Base-by-base conservation (phyloP, 2,113 vertebrate species). In the Salminus brasiliensis region DNA sequence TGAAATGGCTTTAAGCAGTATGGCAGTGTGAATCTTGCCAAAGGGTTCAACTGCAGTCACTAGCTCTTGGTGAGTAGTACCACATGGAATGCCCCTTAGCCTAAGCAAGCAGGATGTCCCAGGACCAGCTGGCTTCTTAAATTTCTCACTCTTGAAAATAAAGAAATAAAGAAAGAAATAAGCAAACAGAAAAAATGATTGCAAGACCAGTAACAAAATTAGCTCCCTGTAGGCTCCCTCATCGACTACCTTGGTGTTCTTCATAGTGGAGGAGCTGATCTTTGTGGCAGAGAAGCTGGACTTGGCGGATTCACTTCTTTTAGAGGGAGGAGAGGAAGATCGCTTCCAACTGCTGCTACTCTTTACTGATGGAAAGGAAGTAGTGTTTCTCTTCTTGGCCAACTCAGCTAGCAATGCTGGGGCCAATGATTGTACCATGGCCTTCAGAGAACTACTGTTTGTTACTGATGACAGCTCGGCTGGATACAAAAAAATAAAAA, bases 21-120 rank as follows among this genome's bases (percentile, higher is more conserved):
- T 84, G 15, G 93, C 81, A 55, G 92, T 91, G n/a, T 82, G 91
- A 29, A 95, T 85, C 87, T 93, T 94, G 70, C 95, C 95, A 79
- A 93, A 95, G 0, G 92, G 90, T 76, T 94, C 89, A 74, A 95
- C 89, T 2, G 93, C 85, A 69, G 93, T 91, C 34, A 88, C 85
- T 39, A 96, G 86, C 6, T 95, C 94, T 72, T 94, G 89, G 25
- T 93, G 91, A 5, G 90, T 88, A 60, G 86, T 93, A 30, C 87
- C 88, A 25, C 88, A 87, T 0, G 95, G 95, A 94, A 88, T 15
- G 93, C 92, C 66, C 18, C 73, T 83, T 5, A 88, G 57, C 23
- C 79, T 82, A n/a, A 87, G 52, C 41, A 86, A 53, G 59, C 76
- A 84, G 39, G 57, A 49, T 1, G 72, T 73, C 13, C 78, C 85